These are phyloP conservation scores for Alligator sinensis DNA, from an alignment of 2,113 vertebrate species.

Conservation along the genomic window DNA sequence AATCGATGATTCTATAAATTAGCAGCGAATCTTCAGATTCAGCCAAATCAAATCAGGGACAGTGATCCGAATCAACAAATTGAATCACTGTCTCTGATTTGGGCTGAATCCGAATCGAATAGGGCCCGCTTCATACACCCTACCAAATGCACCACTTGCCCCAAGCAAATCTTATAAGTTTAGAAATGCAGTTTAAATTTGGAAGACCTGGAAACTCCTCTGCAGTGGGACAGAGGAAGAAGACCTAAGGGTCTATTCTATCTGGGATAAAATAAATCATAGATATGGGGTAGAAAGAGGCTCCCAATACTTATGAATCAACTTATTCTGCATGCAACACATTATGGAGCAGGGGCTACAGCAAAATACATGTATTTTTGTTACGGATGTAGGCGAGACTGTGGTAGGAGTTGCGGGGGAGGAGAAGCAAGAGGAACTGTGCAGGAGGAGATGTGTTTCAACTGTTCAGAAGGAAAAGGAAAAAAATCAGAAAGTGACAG, in stretches of 20 bases:
- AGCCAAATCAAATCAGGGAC: too few species aligned
- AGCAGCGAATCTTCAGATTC: too few species aligned
- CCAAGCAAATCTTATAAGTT: not conserved
- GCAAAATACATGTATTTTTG: not conserved
- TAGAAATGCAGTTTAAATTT: not conserved
- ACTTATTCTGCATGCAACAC: not conserved
- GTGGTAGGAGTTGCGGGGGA: constrained; percentile 27
- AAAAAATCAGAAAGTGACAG: constrained; percentile 9
- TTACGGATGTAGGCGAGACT: constrained; percentile 3
- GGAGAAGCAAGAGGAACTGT: not conserved
- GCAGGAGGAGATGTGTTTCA: constrained; percentile 42
- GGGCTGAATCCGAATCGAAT: too few species aligned
- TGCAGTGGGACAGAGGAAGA: not conserved
- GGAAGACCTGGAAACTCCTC: not conserved
- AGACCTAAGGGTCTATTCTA: not conserved
- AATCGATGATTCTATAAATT: too few species aligned
- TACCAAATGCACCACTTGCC: not conserved
- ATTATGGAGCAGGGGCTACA: constrained; percentile 23
- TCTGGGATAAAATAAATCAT: constrained; percentile 3
- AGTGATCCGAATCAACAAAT: too few species aligned
- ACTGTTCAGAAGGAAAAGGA: constrained; percentile 18
- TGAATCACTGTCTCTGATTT: too few species aligned
- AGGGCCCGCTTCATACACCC: too few species aligned
- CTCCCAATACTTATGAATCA: not conserved
- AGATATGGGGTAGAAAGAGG: constrained; percentile 32